These are phyloP conservation scores for Siniperca undulata DNA, from an alignment of 2,797 vertebrate genomes.

Conservation along the genomic window DNA sequence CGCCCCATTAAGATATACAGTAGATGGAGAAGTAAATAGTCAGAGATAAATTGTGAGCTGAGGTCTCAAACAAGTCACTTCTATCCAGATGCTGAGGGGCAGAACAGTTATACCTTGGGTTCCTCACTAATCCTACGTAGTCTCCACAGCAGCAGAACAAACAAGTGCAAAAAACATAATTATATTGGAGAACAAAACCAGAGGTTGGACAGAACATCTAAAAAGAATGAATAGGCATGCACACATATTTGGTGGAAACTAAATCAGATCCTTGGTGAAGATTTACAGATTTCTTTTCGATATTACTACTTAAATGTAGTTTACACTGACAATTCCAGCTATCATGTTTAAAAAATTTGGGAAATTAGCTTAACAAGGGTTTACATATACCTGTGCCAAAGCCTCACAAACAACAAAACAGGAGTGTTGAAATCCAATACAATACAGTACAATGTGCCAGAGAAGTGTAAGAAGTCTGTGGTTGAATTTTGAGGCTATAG, in stretches of 20 bases:
- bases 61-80: constrained; percentile 22
- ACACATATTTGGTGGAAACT: constrained; percentile 34
- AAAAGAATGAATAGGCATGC: constrained; percentile 36
- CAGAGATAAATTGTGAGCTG: constrained; percentile 41
- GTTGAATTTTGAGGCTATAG: neutral
- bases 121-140: constrained; percentile 27
- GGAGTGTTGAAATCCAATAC: neutral
- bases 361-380: neutral
- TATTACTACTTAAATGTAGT: constrained; percentile 21
- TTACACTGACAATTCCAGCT: constrained; percentile 9
- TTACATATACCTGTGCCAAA: constrained; percentile 4
- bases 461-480: neutral
- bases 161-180: constrained; percentile 55
- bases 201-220: constrained; percentile 40
- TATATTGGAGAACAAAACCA: constrained; percentile 24
- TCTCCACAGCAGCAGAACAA: constrained; percentile 34
- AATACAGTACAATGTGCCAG: neutral
- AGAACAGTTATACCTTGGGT: constrained; percentile 18
- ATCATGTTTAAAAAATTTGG: neutral
- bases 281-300: constrained; percentile 41
- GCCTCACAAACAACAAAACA: constrained; percentile 12
- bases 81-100: constrained; percentile 30
- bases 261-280: constrained; percentile 31
- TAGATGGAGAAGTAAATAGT: constrained; percentile 47
- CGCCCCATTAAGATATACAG: constrained; percentile 32